Conservation (phyloP, 2,888 invertebrate species). For the Chromoteleia sp. region DNA sequence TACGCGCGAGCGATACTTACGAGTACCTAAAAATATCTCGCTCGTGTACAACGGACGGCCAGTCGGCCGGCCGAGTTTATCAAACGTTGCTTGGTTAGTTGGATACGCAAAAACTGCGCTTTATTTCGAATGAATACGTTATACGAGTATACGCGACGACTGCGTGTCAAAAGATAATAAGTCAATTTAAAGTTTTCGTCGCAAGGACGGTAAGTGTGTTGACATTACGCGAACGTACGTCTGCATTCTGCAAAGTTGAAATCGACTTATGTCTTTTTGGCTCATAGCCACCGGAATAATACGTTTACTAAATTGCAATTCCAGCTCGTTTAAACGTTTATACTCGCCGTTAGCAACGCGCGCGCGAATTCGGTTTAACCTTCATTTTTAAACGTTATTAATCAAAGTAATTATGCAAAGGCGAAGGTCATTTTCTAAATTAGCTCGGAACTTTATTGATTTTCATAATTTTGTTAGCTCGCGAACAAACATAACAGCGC, state of each 20-base stretch:
- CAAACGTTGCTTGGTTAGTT: slow-evolving; percentile 20
- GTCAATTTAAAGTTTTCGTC: slow-evolving; percentile 59
- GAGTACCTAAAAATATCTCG: slow-evolving; percentile 39
- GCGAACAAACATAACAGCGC: background rate
- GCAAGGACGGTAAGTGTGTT: slow-evolving; percentile 58
- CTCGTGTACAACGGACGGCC: background rate
- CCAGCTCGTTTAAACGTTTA: slow-evolving; percentile 56
- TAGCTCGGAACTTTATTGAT: slow-evolving; percentile 54
- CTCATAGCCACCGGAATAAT: slow-evolving; percentile 57
- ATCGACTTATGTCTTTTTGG: slow-evolving; percentile 66
- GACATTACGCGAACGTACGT: slow-evolving; percentile 60
- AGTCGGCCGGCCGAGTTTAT: slow-evolving; percentile 6
- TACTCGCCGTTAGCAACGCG: slow-evolving; percentile 20
- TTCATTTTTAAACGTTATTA: slow-evolving; percentile 56
- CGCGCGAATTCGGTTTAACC: slow-evolving; percentile 42
- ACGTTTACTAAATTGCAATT: slow-evolving; percentile 60
- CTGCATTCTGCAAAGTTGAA: slow-evolving; percentile 60
- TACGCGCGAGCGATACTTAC: slow-evolving; percentile 23
- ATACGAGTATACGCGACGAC: slow-evolving; percentile 25
- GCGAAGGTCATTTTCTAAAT: slow-evolving; percentile 59
- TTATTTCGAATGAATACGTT: slow-evolving; percentile 12
- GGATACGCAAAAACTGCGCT: slow-evolving; percentile 4
- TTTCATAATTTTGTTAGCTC: slow-evolving; percentile 41
- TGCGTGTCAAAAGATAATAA: slow-evolving; percentile 61
- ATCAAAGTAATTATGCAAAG: slow-evolving; percentile 47